A percentile compares a stretch with the other conserved stretches of the same genome.
Conservation (phyloP, 2,888 invertebrate species). For the Pollenia griseotomentosa region DNA sequence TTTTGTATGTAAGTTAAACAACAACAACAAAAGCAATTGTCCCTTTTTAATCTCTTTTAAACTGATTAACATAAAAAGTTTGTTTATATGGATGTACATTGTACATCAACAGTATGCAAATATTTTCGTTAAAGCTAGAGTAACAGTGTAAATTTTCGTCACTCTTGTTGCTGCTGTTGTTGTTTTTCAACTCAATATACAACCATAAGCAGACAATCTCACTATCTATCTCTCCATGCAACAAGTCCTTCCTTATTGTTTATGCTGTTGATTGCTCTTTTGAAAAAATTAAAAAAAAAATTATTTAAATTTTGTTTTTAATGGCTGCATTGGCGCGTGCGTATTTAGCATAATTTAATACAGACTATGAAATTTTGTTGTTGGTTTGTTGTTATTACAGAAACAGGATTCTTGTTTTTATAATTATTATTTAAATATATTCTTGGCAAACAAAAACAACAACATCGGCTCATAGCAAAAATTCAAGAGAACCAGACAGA, state of each 20-base stretch:
- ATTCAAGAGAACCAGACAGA: conserved; percentile 14
- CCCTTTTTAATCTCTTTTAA: conserved; percentile 42
- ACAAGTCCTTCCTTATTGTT: conserved; percentile 68
- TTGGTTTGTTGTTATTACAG: conserved; percentile 47
- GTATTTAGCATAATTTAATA: conserved; percentile 80
- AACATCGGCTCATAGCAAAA: conserved; percentile 12
- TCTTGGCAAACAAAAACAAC: conserved; percentile 37
- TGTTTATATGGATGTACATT: background rate
- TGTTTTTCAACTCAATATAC: conserved; percentile 18
- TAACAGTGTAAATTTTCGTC: conserved; percentile 46
- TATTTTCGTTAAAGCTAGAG: conserved; percentile 10
- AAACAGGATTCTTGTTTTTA: conserved; percentile 79
- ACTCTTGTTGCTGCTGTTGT: conserved; percentile 38
- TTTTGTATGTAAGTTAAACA: background rate
- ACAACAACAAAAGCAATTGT: background rate
- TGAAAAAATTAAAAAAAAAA: conserved; percentile 38
- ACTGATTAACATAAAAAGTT: conserved; percentile 54
- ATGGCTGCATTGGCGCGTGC: conserved; percentile 79
- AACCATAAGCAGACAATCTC: background rate
- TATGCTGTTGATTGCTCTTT: conserved; percentile 34
- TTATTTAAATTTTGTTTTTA: conserved; percentile 66
- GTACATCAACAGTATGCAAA: conserved; percentile 34
- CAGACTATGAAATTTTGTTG: conserved; percentile 32
- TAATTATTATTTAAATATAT: conserved; percentile 59
- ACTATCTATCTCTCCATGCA: conserved; percentile 52